Conservation (phyloP, 2,888 invertebrate genomes). For the Luffia ferchaultella region DNA sequence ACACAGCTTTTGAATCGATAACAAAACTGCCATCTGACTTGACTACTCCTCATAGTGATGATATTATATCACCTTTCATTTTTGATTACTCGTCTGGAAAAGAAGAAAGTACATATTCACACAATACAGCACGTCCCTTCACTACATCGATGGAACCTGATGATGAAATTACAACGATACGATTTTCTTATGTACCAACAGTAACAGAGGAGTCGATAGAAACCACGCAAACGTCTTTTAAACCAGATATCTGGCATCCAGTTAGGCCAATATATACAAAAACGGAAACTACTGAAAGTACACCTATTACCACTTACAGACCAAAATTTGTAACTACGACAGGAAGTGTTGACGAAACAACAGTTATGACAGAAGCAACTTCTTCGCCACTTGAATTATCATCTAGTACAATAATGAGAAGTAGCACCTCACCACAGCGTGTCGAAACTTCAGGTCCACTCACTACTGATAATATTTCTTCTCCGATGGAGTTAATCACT, state of each 20-base stretch:
- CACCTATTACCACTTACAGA: conserved; percentile 50
- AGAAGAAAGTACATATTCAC: too few relatives aligned
- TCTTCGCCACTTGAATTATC: conserved; percentile 14
- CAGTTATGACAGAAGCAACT: conserved; percentile 21
- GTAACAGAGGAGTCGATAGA: conserved; percentile 27
- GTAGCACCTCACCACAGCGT: not conserved
- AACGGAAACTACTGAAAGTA: conserved; percentile 22
- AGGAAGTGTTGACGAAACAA: conserved; percentile 32
- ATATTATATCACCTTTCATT: not conserved
- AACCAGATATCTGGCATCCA: conserved; percentile 32
- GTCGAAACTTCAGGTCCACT: not conserved
- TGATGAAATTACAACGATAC: conserved; percentile 53
- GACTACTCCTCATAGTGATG: conserved; percentile 52
- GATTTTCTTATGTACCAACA: conserved; percentile 44
- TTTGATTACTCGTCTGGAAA: not conserved
- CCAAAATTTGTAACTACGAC: conserved; percentile 40
- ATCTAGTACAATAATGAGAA: conserved; percentile 10
- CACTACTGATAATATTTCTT: not conserved
- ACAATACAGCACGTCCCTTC: conserved; percentile 18
- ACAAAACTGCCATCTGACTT: conserved; percentile 50
- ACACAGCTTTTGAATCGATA: conserved; percentile 52
- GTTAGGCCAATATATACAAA: too few relatives aligned
- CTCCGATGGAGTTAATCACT: not conserved
- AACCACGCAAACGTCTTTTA: conserved; percentile 24
- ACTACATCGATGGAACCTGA: conserved; percentile 24